Evolutionary conservation across 2,888 invertebrate species (phyloP), one percentile per base, ranked within the genome.

Genomic region (Eilema depressum): DNA sequence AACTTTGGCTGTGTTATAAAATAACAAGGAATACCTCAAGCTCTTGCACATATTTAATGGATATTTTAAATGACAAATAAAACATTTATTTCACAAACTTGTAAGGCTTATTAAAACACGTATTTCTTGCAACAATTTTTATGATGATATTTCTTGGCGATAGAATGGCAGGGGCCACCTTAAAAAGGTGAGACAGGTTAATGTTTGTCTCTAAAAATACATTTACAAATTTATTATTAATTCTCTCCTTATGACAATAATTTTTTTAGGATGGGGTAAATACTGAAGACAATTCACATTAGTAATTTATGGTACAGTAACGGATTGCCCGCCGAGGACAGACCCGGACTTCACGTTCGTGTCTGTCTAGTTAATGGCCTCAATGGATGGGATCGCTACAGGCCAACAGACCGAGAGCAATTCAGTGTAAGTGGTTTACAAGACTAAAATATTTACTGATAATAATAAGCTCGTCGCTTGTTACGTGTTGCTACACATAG

Each of bases 391-490:
- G 47, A 20, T 41, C 41, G 41, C 47, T 8, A 53, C 53, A 53
- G 20, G 20, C 20, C 20, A 20, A 47, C 8, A 53, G 8, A n/a
- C 41, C 14, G n/a, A n/a, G n/a, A n/a, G 53, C 8, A n/a, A 53
- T 10, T 53, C 53, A n/a, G n/a, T 53, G 53, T 10, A 20, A n/a
- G 53, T 53, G 53, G 53, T 20, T n/a, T 5, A 8, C n/a, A 7
- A 53, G 53, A n/a, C n/a, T 53, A 53, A 53, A 53, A 53, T 53
- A 53, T 53, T 53, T n/a, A n/a, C 10, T 53, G n/a, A 53, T n/a
- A 53, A 53, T 53, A 53, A n/a, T 53, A 20, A 53, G n/a, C n/a
- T 53, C 47, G 53, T 8, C n/a, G n/a, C 53, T 53, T n/a, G 53
- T n/a, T 53, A n/a, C 7, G n/a, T 2, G n/a, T n/a, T 53, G 20